Evolutionary conservation across 2,113 vertebrate species (phyloP), one percentile per base, ranked within the genome.

Genomic region (Sterna hirundo): DNA sequence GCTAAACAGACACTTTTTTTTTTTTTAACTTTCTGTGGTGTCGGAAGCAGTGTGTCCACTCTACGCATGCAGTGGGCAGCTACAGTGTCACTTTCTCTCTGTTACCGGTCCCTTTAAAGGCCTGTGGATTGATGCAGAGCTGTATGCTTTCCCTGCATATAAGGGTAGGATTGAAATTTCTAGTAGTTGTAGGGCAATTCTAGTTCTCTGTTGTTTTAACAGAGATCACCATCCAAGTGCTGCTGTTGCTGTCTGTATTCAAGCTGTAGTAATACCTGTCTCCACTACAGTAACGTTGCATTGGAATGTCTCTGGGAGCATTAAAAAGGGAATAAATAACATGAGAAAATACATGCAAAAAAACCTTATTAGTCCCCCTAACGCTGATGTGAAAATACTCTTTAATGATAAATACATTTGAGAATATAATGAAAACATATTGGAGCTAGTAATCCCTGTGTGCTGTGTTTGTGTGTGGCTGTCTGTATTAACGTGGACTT

Each of bases 31-130:
- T 75, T 74, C 66, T 60, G 11, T 69, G 29, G 15, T 69, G 20
- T 74, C 19, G 30, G 54, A 60, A 86, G 25, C 15, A 54, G 57
- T 18, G 29, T 77, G n/a, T 36, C 47, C 10, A 8, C 20, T 29
- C 13, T 4, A 66, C 4, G 11, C 13, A 25, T 0, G 1, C 5
- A 29, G 10, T 26, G 27, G 30, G 26, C 14, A 34, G 60, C 46
- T 61, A 15, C 15, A 30, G 30, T 46, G 27, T 40, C 19, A 23
- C 3, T 51, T 2, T 51, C 19, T 81, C 46, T 38, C 61, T 57
- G 11, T 36, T 66, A 42, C 12, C 13, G 11, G 9, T 64, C 16
- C 22, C 46, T 92, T 81, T 65, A 76, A 60, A 60, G n/a, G 44
- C 20, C 13, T 51, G 23, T 51, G 54, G 54, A 32, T 47, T 52